Evolutionary conservation across 2,888 invertebrate species (phyloP).

Genomic region (Melikaiella ostensackeni): DNA sequence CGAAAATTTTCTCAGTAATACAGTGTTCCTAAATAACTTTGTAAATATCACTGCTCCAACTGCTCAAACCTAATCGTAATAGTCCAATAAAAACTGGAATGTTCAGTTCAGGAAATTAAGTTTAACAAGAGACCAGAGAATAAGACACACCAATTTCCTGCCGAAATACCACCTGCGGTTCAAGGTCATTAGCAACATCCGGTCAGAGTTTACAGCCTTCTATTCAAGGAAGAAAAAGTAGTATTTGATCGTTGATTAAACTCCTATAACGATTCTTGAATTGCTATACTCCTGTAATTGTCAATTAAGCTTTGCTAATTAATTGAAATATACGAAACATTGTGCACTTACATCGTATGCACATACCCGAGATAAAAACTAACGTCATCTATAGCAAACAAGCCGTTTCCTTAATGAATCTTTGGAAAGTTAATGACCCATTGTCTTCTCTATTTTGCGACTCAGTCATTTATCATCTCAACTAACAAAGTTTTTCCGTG

Average conservation of each 20-base stretch:
- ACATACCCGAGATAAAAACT: not conserved
- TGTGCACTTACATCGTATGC: not conserved
- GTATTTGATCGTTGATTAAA: constrained; percentile 29
- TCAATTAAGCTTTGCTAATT: not conserved
- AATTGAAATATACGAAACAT: constrained; percentile 8
- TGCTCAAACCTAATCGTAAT: not conserved
- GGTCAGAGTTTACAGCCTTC: not conserved
- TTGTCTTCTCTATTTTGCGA: constrained; percentile 11
- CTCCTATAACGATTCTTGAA: not conserved
- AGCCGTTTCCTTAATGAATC: constrained; percentile 18
- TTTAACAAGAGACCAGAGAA: not conserved
- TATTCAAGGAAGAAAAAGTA: constrained; percentile 2
- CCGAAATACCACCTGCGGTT: constrained; percentile 2
- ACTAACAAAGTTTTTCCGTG: not conserved
- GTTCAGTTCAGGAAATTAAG: not conserved
- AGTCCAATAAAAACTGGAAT: not conserved
- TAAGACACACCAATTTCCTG: not conserved
- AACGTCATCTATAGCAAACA: not conserved
- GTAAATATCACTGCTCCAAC: not conserved
- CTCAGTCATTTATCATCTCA: constrained; percentile 2
- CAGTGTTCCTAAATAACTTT: too few relatives aligned
- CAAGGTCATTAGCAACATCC: constrained; percentile 34
- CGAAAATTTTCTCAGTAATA: too few relatives aligned
- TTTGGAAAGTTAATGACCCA: constrained; percentile 19
- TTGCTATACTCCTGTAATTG: constrained; percentile 5